Evolutionary conservation across 1,140 invertebrate species (phyloP).

Genomic region (Nasonia giraulti): DNA sequence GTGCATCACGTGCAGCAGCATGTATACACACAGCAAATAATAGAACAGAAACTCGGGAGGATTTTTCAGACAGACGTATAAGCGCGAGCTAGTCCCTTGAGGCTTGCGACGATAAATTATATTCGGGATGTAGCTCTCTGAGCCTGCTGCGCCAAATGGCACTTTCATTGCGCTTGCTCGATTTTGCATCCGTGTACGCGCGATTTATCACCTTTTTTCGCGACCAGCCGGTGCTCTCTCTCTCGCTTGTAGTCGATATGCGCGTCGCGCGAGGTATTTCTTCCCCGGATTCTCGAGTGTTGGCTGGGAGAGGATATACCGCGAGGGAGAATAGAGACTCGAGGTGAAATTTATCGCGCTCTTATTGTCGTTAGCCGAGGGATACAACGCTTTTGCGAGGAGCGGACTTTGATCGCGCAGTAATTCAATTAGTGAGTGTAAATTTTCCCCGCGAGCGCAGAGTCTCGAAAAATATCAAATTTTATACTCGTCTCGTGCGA

Average conservation of each 20-base stretch:
- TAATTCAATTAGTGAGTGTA: neutral
- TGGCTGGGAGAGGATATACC: neutral
- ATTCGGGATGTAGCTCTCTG: slow-evolving; percentile 57
- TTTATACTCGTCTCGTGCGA: too few relatives aligned
- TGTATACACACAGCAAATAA: neutral
- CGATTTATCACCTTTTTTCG: slow-evolving; percentile 64
- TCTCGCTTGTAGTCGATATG: neutral
- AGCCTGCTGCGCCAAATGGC: slow-evolving; percentile 62
- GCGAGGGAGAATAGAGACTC: neutral
- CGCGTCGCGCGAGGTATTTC: neutral
- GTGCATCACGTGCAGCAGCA: neutral
- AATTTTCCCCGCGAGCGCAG: too few relatives aligned
- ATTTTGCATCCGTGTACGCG: slow-evolving; percentile 62
- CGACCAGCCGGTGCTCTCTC: neutral
- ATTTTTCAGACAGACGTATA: slow-evolving; percentile 11
- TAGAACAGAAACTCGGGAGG: slow-evolving; percentile 39
- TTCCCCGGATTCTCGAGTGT: neutral
- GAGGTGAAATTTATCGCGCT: neutral
- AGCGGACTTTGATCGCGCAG: neutral
- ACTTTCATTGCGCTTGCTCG: slow-evolving; percentile 70
- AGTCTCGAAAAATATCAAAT: too few relatives aligned
- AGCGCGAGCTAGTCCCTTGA: slow-evolving; percentile 35
- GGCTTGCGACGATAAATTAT: slow-evolving; percentile 65
- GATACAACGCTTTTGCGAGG: neutral
- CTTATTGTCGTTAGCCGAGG: neutral